Evolutionary conservation across 37 sponge, comb jelly and placozoan genomes (phyloP), one percentile per base, ranked within the genome.

Genomic region (Bolinopsis microptera): DNA sequence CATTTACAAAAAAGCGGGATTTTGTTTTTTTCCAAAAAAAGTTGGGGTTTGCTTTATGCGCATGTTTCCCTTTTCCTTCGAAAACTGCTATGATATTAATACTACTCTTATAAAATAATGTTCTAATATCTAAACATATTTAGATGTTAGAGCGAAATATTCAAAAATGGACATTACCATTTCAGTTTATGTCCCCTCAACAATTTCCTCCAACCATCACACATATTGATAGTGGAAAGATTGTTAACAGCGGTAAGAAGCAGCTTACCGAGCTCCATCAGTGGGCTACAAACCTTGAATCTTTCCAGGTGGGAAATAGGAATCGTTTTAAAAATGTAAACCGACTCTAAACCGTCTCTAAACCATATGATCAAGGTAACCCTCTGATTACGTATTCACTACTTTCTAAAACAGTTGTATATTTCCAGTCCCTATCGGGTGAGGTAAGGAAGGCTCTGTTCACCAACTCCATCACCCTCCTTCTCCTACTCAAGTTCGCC

Each of bases 401-500:
- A n/a, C n/a, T n/a, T n/a, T n/a, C n/a, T n/a, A n/a, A n/a, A n/a
- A n/a, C n/a, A n/a, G n/a, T n/a, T n/a, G n/a, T n/a, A n/a, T n/a
- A n/a, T 80, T 30, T 34, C 23, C 82, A 80, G 82, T 28, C 82
- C 5, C 82, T 80, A 22, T 80, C 82, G 3, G 82, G 82, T 34
- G 82, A 80, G 22, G 82, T 80, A 24, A 24, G 82, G 23, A 80
- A 80, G 22, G 82, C 82, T 22, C 82, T 80, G 38, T 80, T 80
- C 37, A 36, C 82, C 8, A 80, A 80, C 82, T 80, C 82, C 38
- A 80, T 80, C 3, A 80, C 82, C 37, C 82, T 80, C 21, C 82
- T 80, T 9, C 82, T 80, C 9, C 82, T 80, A 33, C 82, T 80
- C 35, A 80, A 80, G 82, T 80, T 80, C 82, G 82, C 82, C 37